phyloP scores from a whole-genome alignment of 2,888 invertebrate genomes.

The Bombylius discolor region DNA sequence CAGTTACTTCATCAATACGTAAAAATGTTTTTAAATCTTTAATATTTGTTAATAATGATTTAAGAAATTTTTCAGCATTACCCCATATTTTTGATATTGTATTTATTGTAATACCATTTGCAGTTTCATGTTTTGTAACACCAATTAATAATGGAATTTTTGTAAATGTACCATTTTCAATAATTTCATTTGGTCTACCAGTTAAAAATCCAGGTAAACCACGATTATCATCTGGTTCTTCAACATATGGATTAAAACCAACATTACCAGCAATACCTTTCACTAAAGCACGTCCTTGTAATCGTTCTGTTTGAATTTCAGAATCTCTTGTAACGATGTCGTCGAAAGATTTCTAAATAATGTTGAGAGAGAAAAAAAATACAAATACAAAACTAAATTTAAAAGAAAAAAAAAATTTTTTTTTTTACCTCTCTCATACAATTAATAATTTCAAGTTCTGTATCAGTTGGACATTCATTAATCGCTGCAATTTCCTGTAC shows the following conservation, averaged over 20 bases:
- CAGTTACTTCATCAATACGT: slow-evolving; percentile 25
- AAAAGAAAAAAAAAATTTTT: not conserved
- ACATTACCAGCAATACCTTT: slow-evolving; percentile 48
- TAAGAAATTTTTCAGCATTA: slow-evolving; percentile 26
- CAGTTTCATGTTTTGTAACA: slow-evolving; percentile 58
- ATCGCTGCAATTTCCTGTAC: slow-evolving; percentile 47
- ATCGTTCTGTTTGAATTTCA: slow-evolving; percentile 42
- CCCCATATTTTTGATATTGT: slow-evolving; percentile 25
- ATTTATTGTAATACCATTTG: slow-evolving; percentile 22
- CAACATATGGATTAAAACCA: slow-evolving; percentile 54
- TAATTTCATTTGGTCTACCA: slow-evolving; percentile 46
- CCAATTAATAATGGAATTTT: slow-evolving; percentile 58
- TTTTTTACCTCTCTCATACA: slow-evolving; percentile 46
- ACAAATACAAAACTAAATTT: not conserved
- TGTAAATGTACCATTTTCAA: slow-evolving; percentile 42
- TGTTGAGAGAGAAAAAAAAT: not conserved
- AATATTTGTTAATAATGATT: slow-evolving; percentile 23
- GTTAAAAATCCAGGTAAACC: slow-evolving; percentile 52
- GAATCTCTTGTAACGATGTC: slow-evolving; percentile 41
- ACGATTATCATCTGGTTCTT: slow-evolving; percentile 51
- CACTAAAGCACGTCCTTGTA: slow-evolving; percentile 47
- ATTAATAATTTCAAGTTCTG: slow-evolving; percentile 46
- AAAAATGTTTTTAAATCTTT: slow-evolving; percentile 24
- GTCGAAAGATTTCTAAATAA: slow-evolving; percentile 24
- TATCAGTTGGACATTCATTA: slow-evolving; percentile 50